Conservation (phyloP, 2,113 vertebrate genomes). For the Pterocles orientalis region DNA sequence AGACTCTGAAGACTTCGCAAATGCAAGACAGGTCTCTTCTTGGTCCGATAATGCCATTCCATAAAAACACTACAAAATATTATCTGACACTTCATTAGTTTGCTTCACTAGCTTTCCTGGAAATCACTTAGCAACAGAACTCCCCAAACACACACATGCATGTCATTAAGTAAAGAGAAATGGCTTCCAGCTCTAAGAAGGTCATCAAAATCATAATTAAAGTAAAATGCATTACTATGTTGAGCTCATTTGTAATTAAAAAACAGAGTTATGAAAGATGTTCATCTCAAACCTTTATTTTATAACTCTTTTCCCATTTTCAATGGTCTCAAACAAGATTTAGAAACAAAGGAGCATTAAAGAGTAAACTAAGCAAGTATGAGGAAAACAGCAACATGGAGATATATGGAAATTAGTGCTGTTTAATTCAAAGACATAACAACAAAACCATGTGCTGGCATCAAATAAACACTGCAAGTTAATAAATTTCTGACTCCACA, state of each 20-base stretch:
- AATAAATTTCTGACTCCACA: neutral
- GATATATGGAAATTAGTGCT: neutral
- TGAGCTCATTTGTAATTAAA: slow-evolving; percentile 48
- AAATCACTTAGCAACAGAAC: slow-evolving; percentile 65
- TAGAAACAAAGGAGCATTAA: neutral
- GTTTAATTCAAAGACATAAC: neutral
- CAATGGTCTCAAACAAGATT: neutral
- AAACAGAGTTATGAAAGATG: slow-evolving; percentile 45
- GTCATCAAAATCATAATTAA: slow-evolving; percentile 62
- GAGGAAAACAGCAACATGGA: neutral
- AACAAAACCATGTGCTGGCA: neutral
- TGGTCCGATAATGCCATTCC: neutral
- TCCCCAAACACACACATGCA: slow-evolving; percentile 25
- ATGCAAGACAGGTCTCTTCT: neutral
- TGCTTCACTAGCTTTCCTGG: slow-evolving; percentile 37
- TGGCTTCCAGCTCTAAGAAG: slow-evolving; percentile 42
- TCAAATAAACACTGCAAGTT: neutral
- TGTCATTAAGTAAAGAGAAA: slow-evolving; percentile 51
- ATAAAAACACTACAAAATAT: slow-evolving; percentile 14
- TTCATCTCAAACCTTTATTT: slow-evolving; percentile 47
- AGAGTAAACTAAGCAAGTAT: neutral
- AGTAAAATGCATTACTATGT: slow-evolving; percentile 38
- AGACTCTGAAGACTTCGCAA: neutral
- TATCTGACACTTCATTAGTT: slow-evolving; percentile 37
- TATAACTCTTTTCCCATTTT: slow-evolving; percentile 11